Percentiles rank a stretch among this genome's conserved stretches.
Conservation (phyloP, 1,140 invertebrate genomes). For the Mactra quadrangularis region DNA sequence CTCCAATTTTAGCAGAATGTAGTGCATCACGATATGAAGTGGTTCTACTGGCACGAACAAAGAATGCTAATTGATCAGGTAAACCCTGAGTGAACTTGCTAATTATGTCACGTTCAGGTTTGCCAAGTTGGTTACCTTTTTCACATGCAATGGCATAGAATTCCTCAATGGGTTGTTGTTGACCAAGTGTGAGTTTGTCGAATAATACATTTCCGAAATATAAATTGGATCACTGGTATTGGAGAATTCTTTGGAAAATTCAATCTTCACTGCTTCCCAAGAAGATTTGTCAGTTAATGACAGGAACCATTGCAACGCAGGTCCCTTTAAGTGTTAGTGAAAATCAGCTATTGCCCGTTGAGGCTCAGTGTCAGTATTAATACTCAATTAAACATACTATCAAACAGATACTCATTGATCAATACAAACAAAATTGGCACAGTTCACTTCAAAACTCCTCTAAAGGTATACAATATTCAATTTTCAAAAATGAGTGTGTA, state of each 20-base stretch:
- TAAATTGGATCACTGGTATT: conserved; percentile 10
- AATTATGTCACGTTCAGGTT: conserved; percentile 25
- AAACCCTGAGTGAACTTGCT: conserved; percentile 23
- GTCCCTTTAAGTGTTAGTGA: conserved; percentile 27
- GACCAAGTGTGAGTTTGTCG: neutral
- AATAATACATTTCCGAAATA: conserved; percentile 17
- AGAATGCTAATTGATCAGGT: conserved; percentile 15
- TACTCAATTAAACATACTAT: too few relatives aligned
- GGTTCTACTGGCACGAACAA: conserved; percentile 7
- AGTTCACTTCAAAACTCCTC: too few relatives aligned
- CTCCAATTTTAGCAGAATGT: conserved; percentile 2
- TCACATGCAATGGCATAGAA: conserved; percentile 13
- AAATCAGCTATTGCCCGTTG: conserved; percentile 2
- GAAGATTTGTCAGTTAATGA: neutral
- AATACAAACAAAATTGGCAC: too few relatives aligned
- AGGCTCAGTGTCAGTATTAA: neutral
- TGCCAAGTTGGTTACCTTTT: neutral
- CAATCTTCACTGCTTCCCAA: conserved; percentile 4
- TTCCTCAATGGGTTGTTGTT: conserved; percentile 25
- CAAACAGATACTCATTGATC: too few relatives aligned
- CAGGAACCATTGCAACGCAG: conserved; percentile 14
- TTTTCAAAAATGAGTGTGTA: too few relatives aligned
- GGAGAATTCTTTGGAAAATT: too few relatives aligned
- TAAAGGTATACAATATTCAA: too few relatives aligned
- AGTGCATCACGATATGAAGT: conserved; percentile 6